Conservation (phyloP, 2,888 invertebrate species). For the Rhimphoctona megacephalus region DNA sequence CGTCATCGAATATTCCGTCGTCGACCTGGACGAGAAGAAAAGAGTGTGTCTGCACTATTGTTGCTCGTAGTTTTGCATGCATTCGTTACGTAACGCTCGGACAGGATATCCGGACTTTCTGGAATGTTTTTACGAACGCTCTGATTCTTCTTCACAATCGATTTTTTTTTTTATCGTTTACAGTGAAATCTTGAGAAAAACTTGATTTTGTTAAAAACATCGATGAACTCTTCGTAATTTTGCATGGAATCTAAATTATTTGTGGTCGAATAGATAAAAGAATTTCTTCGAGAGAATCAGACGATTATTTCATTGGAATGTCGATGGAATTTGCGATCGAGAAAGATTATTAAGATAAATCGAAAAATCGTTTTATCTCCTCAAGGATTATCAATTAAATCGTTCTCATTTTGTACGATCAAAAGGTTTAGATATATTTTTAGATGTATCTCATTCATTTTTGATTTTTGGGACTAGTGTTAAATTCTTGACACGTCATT, state of each 20-base stretch:
- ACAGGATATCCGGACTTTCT: constrained; percentile 44
- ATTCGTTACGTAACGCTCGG: constrained; percentile 16
- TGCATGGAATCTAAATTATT: neutral
- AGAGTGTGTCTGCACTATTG: constrained; percentile 25
- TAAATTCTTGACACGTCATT: constrained; percentile 43
- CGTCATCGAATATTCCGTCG: constrained; percentile 35
- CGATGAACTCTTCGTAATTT: neutral
- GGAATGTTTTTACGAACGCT: constrained; percentile 23
- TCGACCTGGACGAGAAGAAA: constrained; percentile 22
- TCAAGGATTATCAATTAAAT: constrained; percentile 29
- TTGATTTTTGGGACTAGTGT: constrained; percentile 11
- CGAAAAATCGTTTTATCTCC: constrained; percentile 12
- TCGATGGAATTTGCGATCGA: neutral
- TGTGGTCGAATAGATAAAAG: neutral
- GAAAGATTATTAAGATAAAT: neutral
- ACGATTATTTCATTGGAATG: neutral
- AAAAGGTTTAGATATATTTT: neutral
- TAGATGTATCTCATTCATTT: neutral
- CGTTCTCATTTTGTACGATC: neutral
- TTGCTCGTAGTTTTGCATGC: constrained; percentile 44
- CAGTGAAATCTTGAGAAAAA: neutral
- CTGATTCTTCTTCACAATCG: constrained; percentile 16
- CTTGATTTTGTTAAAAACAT: neutral
- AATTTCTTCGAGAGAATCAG: neutral
- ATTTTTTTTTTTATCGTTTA: neutral